These are phyloP conservation scores for Pemphredon lugubris DNA, from an alignment of 2,888 invertebrate species.

Conservation along the genomic window DNA sequence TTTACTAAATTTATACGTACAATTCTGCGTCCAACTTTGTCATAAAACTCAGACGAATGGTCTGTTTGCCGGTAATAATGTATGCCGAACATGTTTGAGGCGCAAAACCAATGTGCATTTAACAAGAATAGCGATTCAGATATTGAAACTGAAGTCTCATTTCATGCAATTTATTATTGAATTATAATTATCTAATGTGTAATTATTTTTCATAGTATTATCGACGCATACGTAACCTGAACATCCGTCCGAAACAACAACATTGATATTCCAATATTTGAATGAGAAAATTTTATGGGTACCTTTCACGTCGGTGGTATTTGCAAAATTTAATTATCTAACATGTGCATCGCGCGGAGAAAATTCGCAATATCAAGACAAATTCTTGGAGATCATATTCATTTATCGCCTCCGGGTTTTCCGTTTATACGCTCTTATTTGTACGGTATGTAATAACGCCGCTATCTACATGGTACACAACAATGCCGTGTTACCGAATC, in stretches of 20 bases:
- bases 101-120: no score
- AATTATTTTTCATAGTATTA: no score
- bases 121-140: no score
- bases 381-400: constrained; percentile 6
- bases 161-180: no score
- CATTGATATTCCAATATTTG: no score
- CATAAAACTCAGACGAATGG: not conserved
- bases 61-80: no score
- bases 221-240: no score
- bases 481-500: not conserved
- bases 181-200: no score
- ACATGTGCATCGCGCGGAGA: not conserved
- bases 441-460: not conserved
- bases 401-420: constrained; percentile 3
- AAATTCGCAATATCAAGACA: constrained; percentile 5
- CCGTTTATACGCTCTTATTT: constrained; percentile 9
- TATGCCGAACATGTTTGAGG: no score
- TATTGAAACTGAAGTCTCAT: no score
- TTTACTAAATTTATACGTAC: constrained; percentile 3
- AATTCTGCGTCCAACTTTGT: not conserved
- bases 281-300: no score
- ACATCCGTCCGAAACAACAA: no score
- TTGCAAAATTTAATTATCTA: constrained; percentile 10
- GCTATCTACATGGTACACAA: not conserved
- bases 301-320: not conserved